Percentiles rank a stretch among this genome's conserved stretches.
phyloP scores from a whole-genome alignment of 2,113 vertebrate genomes.

The Pseudonaja textilis region DNA sequence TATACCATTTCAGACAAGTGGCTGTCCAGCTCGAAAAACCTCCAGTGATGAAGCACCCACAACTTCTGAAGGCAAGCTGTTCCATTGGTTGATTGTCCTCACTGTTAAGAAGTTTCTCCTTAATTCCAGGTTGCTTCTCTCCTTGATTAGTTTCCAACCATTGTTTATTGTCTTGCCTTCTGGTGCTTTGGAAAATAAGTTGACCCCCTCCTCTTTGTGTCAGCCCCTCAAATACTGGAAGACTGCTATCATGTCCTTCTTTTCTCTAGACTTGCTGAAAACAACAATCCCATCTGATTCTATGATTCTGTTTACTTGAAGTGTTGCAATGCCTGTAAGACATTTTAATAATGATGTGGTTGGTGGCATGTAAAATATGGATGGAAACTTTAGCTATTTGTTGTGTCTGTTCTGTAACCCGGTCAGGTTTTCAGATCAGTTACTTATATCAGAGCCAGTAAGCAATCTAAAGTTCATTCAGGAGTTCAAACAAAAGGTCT shows the following conservation, averaged over 20 bases:
- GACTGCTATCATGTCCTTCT: background rate
- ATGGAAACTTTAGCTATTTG: constrained; percentile 5
- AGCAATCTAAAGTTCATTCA: background rate
- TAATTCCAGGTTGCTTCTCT: background rate
- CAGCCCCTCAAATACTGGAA: background rate
- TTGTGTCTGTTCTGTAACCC: background rate
- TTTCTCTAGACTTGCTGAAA: background rate
- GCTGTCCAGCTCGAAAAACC: background rate
- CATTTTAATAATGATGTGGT: background rate
- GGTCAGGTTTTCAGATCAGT: background rate
- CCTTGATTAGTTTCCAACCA: background rate
- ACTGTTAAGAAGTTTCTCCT: background rate
- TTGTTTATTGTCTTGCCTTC: background rate
- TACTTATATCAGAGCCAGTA: background rate
- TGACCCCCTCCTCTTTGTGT: background rate
- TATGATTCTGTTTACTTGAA: background rate
- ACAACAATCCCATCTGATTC: background rate
- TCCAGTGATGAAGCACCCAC: background rate
- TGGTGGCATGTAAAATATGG: background rate
- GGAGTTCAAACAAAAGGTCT: background rate
- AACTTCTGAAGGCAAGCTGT: background rate
- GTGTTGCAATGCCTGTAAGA: background rate
- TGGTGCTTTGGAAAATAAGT: background rate
- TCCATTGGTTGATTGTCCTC: background rate
- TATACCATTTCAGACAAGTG: background rate